phyloP scores from a whole-genome alignment of 2,113 vertebrate species.

The Oreochromis spilurus region DNA sequence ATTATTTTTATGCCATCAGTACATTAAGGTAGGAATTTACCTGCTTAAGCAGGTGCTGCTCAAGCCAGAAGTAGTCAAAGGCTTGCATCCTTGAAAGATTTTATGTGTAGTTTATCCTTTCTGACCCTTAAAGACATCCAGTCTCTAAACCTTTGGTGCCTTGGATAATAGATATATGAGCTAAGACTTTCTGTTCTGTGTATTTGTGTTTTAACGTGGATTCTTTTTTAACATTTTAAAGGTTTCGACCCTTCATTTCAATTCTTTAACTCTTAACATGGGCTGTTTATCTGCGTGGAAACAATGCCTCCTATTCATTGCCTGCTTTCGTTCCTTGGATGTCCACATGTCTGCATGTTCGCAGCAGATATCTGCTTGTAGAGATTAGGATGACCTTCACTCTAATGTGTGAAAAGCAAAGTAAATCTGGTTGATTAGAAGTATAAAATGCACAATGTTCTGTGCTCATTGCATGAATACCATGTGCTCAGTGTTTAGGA shows the following conservation, averaged over 20 bases:
- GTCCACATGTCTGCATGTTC: no score
- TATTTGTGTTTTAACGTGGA: neutral
- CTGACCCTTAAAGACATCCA: neutral
- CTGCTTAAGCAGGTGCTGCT: neutral
- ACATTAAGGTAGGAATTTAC: neutral
- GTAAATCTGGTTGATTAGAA: neutral
- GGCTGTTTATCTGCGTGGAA: neutral
- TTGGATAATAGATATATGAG: neutral
- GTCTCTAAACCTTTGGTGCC: neutral
- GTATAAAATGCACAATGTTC: neutral
- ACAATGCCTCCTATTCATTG: neutral
- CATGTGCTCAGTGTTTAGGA: neutral
- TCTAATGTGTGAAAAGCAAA: neutral
- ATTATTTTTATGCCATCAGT: neutral
- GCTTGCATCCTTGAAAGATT: neutral
- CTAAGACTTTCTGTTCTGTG: neutral
- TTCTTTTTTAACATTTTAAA: neutral
- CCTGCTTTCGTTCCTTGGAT: neutral
- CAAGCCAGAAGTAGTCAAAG: neutral
- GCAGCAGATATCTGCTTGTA: neutral
- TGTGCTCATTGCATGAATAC: neutral
- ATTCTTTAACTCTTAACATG: neutral
- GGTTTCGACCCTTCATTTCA: neutral
- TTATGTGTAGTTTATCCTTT: neutral
- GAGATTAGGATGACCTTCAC: neutral